A percentile compares a stretch with the other conserved stretches of the same genome.
These are phyloP conservation scores for Brachypteracias leptosomus DNA, from an alignment of 2,113 vertebrate genomes.

Conservation along the genomic window DNA sequence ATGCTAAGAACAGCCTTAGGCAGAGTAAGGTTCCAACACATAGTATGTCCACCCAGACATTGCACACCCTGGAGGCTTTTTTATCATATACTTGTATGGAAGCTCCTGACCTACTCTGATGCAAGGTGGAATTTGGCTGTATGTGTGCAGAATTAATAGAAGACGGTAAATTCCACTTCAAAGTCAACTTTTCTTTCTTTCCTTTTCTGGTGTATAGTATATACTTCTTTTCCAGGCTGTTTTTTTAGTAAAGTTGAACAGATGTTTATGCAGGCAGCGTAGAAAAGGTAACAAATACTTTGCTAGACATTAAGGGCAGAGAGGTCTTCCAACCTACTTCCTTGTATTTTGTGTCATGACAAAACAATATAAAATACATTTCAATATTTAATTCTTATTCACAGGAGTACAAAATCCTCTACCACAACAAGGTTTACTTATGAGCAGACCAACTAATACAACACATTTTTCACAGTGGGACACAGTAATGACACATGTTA, in stretches of 20 bases:
- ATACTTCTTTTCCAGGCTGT: neutral
- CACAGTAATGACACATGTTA: neutral
- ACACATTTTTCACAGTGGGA: conserved; percentile 38
- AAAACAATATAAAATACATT: neutral
- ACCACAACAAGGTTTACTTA: conserved; percentile 4
- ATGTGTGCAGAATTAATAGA: neutral
- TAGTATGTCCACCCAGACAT: too few species aligned
- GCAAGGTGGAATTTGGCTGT: neutral
- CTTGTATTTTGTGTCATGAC: neutral
- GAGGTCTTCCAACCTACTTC: neutral
- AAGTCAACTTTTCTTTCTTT: neutral
- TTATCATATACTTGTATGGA: accelerated
- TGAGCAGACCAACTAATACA: neutral
- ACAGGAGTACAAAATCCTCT: neutral
- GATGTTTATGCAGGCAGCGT: neutral
- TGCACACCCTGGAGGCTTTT: neutral
- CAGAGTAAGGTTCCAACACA: neutral
- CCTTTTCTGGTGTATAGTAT: neutral
- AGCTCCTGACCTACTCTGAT: neutral
- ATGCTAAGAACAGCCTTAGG: neutral
- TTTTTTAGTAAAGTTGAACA: neutral
- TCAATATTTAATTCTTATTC: conserved; percentile 1
- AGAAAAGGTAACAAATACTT: neutral
- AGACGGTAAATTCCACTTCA: neutral
- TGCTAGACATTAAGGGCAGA: neutral